A percentile compares a stretch with the other conserved stretches of the same genome.
Conservation (phyloP, 2,113 vertebrate genomes). For the Rallus limicola region DNA sequence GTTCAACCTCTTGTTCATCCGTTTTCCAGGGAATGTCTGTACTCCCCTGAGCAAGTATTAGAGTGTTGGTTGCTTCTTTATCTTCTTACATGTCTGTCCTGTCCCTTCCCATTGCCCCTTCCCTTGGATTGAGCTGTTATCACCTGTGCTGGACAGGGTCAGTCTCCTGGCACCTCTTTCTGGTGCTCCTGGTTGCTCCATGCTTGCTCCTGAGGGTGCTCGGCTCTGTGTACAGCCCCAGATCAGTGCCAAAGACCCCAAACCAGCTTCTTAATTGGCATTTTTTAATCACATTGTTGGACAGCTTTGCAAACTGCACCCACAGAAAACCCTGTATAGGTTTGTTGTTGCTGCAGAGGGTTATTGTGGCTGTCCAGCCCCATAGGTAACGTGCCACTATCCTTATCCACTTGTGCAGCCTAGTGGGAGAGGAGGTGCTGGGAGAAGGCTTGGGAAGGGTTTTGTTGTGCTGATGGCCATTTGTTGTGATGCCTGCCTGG, state of each 20-base stretch:
- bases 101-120: neutral
- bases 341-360: neutral
- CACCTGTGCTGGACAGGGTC: fast-evolving
- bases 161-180: neutral
- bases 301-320: neutral
- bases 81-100: neutral
- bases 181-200: neutral
- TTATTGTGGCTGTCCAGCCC: neutral
- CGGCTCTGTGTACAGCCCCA: neutral
- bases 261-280: neutral
- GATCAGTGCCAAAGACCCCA: neutral
- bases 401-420: neutral
- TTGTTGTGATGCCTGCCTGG: too few relatives aligned
- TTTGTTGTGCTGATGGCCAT: too few relatives aligned
- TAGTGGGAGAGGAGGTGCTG: neutral
- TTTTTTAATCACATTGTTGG: neutral
- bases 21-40: neutral
- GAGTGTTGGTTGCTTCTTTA: neutral
- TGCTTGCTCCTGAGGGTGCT: neutral
- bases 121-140: neutral
- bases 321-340: fast-evolving
- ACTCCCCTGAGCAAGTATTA: neutral
- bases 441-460: neutral
- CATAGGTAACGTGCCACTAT: fast-evolving
- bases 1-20: neutral